These are phyloP conservation scores for Muscidifurax raptorellus DNA, from an alignment of 1,140 invertebrate species.

Conservation along the genomic window DNA sequence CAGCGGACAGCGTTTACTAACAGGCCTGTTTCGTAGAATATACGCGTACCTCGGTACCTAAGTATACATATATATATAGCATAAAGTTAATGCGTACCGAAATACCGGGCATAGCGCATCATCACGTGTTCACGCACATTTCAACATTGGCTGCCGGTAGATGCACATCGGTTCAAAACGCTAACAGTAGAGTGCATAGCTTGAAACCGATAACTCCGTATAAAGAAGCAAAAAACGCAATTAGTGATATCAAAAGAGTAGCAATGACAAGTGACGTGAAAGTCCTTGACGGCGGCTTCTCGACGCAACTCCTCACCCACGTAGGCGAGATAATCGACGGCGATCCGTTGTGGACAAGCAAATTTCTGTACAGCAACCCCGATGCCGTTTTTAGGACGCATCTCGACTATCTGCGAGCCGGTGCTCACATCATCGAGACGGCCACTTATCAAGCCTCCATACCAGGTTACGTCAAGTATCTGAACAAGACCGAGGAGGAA, in stretches of 20 bases:
- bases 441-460: constrained; percentile 94
- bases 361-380: constrained; percentile 83
- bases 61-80: background rate
- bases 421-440: constrained; percentile 89
- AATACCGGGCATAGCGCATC: background rate
- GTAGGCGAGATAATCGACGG: constrained; percentile 83
- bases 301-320: constrained; percentile 86
- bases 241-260: background rate
- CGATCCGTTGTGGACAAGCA: constrained; percentile 89
- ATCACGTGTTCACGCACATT: background rate
- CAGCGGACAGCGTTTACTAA: too few species aligned
- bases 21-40: background rate
- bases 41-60: too few species aligned
- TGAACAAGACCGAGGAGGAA: constrained; percentile 80
- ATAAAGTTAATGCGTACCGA: background rate
- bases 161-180: too few species aligned
- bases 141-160: too few species aligned
- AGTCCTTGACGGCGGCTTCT: constrained; percentile 88
- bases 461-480: constrained; percentile 84
- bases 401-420: constrained; percentile 87
- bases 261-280: constrained; percentile 66
- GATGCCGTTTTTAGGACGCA: constrained; percentile 86
- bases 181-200: too few species aligned
- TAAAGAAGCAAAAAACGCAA: background rate
- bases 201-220: too few species aligned